phyloP scores from a whole-genome alignment of 1,140 invertebrate genomes.

The Antheraea mylitta region DNA sequence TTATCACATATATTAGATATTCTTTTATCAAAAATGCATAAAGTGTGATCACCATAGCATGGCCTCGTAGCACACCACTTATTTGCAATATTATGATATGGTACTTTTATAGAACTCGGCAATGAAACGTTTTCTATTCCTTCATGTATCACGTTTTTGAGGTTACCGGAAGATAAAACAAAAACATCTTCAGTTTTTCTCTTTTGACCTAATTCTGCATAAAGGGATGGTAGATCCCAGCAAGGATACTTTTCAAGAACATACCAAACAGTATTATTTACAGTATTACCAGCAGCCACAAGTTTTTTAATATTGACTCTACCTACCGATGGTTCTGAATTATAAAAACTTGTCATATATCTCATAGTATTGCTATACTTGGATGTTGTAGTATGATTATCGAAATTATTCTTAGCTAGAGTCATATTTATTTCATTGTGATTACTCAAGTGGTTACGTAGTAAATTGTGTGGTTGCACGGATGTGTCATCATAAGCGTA shows the following conservation, averaged over 20 bases:
- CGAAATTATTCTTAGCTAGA: neutral
- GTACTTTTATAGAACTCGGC: slow-evolving; percentile 14
- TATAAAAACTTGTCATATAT: slow-evolving; percentile 42
- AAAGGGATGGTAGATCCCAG: slow-evolving; percentile 57
- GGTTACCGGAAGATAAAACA: slow-evolving; percentile 33
- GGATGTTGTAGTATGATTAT: neutral
- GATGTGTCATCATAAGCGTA: slow-evolving; percentile 30
- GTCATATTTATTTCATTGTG: slow-evolving; percentile 11
- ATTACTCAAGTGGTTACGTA: slow-evolving; percentile 10
- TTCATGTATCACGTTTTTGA: slow-evolving; percentile 47
- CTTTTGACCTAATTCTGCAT: slow-evolving; percentile 41
- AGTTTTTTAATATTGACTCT: slow-evolving; percentile 22
- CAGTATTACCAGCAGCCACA: neutral
- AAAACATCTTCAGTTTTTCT: slow-evolving; percentile 42
- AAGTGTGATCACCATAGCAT: slow-evolving; percentile 65
- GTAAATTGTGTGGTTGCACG: slow-evolving; percentile 11
- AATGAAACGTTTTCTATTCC: slow-evolving; percentile 5
- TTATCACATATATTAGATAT: slow-evolving; percentile 46
- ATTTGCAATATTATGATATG: slow-evolving; percentile 33
- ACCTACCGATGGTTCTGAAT: slow-evolving; percentile 44
- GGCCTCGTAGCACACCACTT: slow-evolving; percentile 61
- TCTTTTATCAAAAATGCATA: slow-evolving; percentile 43
- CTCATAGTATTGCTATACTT: slow-evolving; percentile 8
- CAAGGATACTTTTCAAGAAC: slow-evolving; percentile 55
- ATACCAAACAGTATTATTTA: slow-evolving; percentile 47